Evolutionary conservation across 1,140 invertebrate species (phyloP).

Genomic region (Zaprionus tsacasi): DNA sequence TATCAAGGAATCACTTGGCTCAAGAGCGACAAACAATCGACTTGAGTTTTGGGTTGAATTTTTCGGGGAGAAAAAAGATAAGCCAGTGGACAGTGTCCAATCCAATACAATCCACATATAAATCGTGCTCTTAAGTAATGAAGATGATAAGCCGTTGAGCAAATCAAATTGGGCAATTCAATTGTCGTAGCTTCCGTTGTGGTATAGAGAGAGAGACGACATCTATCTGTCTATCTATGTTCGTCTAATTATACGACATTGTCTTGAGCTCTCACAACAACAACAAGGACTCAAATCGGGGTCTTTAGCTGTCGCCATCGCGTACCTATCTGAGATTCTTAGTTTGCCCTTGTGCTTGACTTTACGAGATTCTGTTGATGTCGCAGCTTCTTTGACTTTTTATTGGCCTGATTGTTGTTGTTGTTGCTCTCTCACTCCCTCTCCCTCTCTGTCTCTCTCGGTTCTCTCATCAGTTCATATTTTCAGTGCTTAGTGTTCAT

Average conservation of each 20-base stretch:
- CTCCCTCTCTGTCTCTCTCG: neutral
- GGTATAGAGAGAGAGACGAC: neutral
- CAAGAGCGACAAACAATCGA: neutral
- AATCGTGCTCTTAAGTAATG: constrained; percentile 6
- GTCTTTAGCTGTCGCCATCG: neutral
- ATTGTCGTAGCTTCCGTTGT: constrained; percentile 2
- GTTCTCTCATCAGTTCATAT: constrained; percentile 30
- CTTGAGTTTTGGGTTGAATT: neutral
- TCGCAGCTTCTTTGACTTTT: constrained; percentile 7
- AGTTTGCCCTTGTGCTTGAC: neutral
- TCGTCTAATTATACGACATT: neutral
- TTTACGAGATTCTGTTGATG: constrained; percentile 12
- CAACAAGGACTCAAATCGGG: neutral
- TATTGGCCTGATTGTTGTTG: constrained; percentile 10
- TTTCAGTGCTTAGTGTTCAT: constrained; percentile 39
- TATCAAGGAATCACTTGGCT: constrained; percentile 2
- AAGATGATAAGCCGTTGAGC: constrained; percentile 7
- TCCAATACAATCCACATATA: constrained; percentile 1
- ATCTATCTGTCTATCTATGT: neutral
- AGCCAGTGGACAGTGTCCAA: neutral
- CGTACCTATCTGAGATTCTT: neutral
- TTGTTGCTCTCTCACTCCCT: neutral
- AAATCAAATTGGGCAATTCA: constrained; percentile 8
- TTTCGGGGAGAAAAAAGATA: neutral
- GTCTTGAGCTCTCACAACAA: neutral